Evolutionary conservation across 1,140 invertebrate species (phyloP), one percentile per base, ranked within the genome.

Genomic region (Calliopsis andreniformis): DNA sequence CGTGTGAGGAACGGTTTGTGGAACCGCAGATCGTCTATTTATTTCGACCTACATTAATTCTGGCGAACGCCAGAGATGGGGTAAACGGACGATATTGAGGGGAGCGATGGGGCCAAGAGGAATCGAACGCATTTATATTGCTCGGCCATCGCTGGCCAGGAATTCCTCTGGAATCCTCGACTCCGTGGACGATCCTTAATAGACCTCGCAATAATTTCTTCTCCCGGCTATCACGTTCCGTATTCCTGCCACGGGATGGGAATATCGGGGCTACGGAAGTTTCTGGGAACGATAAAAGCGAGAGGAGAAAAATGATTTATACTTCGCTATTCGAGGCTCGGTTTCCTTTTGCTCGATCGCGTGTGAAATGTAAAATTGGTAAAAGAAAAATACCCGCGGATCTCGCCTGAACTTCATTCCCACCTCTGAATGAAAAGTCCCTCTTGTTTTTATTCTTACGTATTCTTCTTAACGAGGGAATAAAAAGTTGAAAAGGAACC

Each of bases 111-210:
- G 59, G 73, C 42, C 70, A 35, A 66, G 68, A 80, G 43, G 59
- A 77, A 77, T 80, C 59, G 73, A 77, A 56, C 61, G 59, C 43
- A 59, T 77, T 77, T 79, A 78, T 67, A 80, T 78, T 61, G 61
- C 35, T 39, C 35, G 71, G 28, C 30, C 53, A 42, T 56, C 23
- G 58, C 43, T n/a, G 10, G 6, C 2, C 20, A 23, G 59, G 72
- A 66, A n/a, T 67, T 66, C 30, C 67, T 56, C 30, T n/a, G 49
- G 64, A 81, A 75, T 75, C 67, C 16, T 56, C 14, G 16, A 49
- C 63, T 51, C 18, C 5, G 12, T 16, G 64, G 53, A 4, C 43
- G 69, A 63, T 76, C 66, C 71, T 71, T 76, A 80, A 82, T 82
- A 76, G 80, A 82, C 49, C 64, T 45, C 55, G 2, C 23, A 20